Percentiles rank a stretch among this genome's conserved stretches.
Conservation (phyloP, 2,113 vertebrate species). For the Rhombomys opimus region DNA sequence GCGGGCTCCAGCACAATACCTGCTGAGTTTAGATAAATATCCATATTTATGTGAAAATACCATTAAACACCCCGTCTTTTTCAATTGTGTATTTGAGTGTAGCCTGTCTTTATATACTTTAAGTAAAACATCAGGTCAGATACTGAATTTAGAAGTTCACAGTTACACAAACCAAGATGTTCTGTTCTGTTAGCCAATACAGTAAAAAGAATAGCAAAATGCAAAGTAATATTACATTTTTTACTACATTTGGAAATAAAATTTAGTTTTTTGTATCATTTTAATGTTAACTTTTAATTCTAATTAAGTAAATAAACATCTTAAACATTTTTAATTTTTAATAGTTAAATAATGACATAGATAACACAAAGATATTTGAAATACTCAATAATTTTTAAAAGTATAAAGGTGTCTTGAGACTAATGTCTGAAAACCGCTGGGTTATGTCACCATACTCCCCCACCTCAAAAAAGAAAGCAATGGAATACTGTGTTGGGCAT, state of each 20-base stretch:
- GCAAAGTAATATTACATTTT: neutral
- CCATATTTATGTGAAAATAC: constrained; percentile 47
- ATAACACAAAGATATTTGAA: constrained; percentile 5
- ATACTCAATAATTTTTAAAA: neutral
- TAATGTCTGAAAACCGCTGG: neutral
- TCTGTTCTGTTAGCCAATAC: neutral
- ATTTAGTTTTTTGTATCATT: neutral
- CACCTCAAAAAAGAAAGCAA: neutral
- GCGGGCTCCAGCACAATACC: neutral
- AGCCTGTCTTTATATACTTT: neutral
- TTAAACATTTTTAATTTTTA: constrained; percentile 52
- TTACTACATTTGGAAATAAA: constrained; percentile 20
- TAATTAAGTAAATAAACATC: neutral
- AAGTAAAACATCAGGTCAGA: constrained; percentile 29
- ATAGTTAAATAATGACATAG: neutral
- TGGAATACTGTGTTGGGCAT: neutral
- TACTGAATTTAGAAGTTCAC: neutral
- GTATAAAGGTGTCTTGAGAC: neutral
- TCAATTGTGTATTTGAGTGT: neutral
- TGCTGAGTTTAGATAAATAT: constrained; percentile 13
- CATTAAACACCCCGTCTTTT: neutral
- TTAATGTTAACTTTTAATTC: constrained; percentile 22
- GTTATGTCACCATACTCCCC: too few species aligned
- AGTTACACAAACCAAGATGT: neutral
- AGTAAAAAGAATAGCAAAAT: constrained; percentile 5